Evolutionary conservation across 1,140 invertebrate species (phyloP).

Genomic region (Stegodyphus dumicola): DNA sequence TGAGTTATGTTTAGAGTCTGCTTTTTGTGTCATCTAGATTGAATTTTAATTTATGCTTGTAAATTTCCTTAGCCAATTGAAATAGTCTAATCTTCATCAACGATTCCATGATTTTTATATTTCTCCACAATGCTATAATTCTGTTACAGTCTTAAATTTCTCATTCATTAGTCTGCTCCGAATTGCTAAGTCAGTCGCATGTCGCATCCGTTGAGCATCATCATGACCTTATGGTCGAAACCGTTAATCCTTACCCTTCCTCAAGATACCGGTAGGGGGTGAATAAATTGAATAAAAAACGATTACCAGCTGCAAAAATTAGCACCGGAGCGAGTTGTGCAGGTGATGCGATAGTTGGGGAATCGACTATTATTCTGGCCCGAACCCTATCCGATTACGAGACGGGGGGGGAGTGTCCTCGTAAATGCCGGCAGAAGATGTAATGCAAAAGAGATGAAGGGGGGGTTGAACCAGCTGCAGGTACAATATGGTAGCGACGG

Average conservation of each 20-base stretch:
- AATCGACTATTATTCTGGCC: conserved; percentile 25
- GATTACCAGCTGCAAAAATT: conserved; percentile 51
- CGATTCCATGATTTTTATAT: neutral
- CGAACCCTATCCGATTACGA: conserved; percentile 51
- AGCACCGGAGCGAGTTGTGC: conserved; percentile 21
- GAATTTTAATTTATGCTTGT: no score
- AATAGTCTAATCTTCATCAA: no score
- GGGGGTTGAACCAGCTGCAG: conserved; percentile 41
- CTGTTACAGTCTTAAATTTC: neutral
- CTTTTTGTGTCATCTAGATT: no score
- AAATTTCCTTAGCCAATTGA: no score
- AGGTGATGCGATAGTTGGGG: conserved; percentile 8
- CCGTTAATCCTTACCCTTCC: neutral
- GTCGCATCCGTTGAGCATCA: no score
- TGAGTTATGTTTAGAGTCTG: no score
- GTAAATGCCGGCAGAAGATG: conserved; percentile 37
- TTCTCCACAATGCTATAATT: neutral
- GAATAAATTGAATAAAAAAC: conserved; percentile 1
- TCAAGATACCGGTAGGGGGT: neutral
- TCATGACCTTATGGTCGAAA: neutral
- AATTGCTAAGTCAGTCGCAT: neutral
- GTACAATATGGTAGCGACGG: conserved; percentile 56
- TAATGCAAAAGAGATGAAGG: neutral
- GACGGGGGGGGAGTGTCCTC: neutral
- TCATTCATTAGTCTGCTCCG: neutral